A percentile compares a stretch with the other conserved stretches of the same genome.
Conservation (phyloP, 2,797 vertebrate species). For the Sciaenops ocellatus region DNA sequence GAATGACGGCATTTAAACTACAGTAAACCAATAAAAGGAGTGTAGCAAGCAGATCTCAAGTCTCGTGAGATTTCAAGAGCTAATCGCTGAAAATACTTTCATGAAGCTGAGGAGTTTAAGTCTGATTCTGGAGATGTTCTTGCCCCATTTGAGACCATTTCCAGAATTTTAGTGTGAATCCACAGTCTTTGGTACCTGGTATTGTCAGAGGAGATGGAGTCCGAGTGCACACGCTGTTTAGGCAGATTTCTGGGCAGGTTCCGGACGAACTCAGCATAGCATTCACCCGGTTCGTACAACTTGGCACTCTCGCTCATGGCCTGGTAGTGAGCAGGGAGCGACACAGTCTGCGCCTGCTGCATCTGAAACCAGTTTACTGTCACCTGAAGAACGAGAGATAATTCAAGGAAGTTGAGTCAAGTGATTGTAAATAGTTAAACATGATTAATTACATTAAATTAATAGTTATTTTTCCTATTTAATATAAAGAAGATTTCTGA, state of each 20-base stretch:
- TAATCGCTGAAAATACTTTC: neutral
- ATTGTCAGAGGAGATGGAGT: slow-evolving; percentile 82
- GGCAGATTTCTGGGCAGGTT: slow-evolving; percentile 89
- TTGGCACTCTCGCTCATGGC: slow-evolving; percentile 92
- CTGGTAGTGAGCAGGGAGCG: slow-evolving; percentile 91
- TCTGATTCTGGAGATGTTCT: neutral
- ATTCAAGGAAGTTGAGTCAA: too few species aligned
- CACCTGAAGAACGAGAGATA: slow-evolving; percentile 81
- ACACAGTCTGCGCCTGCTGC: slow-evolving; percentile 91
- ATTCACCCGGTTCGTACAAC: slow-evolving; percentile 94
- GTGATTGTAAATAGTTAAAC: neutral
- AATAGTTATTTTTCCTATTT: neutral
- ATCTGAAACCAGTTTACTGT: slow-evolving; percentile 98
- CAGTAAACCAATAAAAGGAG: neutral
- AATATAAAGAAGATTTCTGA: neutral
- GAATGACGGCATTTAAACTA: neutral
- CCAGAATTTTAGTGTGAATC: neutral
- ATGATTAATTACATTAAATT: too few species aligned
- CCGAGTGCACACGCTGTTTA: slow-evolving; percentile 72
- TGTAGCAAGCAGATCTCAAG: neutral
- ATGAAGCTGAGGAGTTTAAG: slow-evolving; percentile 6
- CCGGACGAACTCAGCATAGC: slow-evolving; percentile 93
- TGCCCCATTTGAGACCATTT: neutral
- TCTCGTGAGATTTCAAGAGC: neutral
- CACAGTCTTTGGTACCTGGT: slow-evolving; percentile 71